Base-by-base conservation (phyloP, 2,797 vertebrate species). In the Odontamblyopus rebecca region DNA sequence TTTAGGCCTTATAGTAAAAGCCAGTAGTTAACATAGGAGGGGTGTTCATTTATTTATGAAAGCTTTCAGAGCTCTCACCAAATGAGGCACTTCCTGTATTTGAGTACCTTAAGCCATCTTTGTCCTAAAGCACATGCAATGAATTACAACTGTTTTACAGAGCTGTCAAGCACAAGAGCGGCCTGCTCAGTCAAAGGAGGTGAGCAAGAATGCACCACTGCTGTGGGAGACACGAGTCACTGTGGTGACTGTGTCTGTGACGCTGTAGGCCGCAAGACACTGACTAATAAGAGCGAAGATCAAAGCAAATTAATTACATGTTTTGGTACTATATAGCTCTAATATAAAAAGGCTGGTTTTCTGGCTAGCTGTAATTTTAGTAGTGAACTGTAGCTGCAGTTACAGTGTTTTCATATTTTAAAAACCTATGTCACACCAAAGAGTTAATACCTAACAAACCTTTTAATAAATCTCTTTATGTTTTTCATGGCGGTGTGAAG, bases 61-160 rank as follows among this genome's bases (percentile, higher is more conserved):
- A 89, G 85, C 86, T 86, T 91, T 89, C 91, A 1, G 5, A 65
- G 23, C 83, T 79, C 88, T 87, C 74, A 79, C 84, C 82, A 89
- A 89, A 90, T 82, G 73, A 74, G 89, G 88, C 78, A 67, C 86
- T 92, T 93, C 89, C 93, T 91, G 88, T 78, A 82, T 86, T 88
- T 67, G 71, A 90, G 82, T 75, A 74, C 70, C 78, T 75, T 80
- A 50, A 71, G 77, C 79, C 90, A 77, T 85, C 85, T 88, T 82
- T 85, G 84, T 87, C 89, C 82, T 73, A 71, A 89, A 89, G 84
- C 80, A 67, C 77, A 74, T 64, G 56, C 85, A 75, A 84, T 86
- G 81, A 92, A 86, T 89, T 90, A 89, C 74, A 73, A 79, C 44
- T 63, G 23, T 80, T 81, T 87, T 84, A 78, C 81, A 84, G 69